Percentiles rank a stretch among this genome's conserved stretches.
Conservation (phyloP, 2,888 invertebrate genomes). For the Harpagoxenus sublaevis region DNA sequence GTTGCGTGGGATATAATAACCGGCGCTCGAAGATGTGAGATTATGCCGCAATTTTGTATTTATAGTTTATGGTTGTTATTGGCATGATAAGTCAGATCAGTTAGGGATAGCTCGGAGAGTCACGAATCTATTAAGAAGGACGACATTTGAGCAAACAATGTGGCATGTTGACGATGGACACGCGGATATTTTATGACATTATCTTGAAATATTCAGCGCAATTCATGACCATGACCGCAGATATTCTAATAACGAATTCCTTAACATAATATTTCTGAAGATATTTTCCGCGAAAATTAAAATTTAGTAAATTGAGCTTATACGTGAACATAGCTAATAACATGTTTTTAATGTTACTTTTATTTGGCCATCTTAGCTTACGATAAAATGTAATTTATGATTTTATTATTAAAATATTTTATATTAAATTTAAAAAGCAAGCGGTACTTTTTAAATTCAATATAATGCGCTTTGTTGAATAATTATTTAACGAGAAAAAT, state of each 20-base stretch:
- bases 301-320: background rate
- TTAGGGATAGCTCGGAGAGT: constrained; percentile 4
- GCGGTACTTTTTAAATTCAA: background rate
- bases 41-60: constrained; percentile 53
- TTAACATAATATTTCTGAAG: background rate
- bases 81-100: constrained; percentile 27
- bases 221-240: background rate
- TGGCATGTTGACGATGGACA: background rate
- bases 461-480: background rate
- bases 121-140: constrained; percentile 19
- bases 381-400: constrained; percentile 2
- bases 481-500: background rate
- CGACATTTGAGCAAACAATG: constrained; percentile 21
- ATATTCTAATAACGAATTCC: constrained; percentile 24
- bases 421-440: background rate
- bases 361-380: background rate
- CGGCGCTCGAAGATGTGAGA: constrained; percentile 47
- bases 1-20: constrained; percentile 54
- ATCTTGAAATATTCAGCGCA: background rate
- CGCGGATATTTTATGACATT: constrained; percentile 10
- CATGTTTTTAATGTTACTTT: background rate
- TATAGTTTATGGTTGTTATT: constrained; percentile 53
- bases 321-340: background rate
- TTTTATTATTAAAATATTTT: constrained; percentile 1
- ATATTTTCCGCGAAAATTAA: background rate